phyloP scores from a whole-genome alignment of 2,113 vertebrate genomes.

The Boulengeromyrus knoepffleri region DNA sequence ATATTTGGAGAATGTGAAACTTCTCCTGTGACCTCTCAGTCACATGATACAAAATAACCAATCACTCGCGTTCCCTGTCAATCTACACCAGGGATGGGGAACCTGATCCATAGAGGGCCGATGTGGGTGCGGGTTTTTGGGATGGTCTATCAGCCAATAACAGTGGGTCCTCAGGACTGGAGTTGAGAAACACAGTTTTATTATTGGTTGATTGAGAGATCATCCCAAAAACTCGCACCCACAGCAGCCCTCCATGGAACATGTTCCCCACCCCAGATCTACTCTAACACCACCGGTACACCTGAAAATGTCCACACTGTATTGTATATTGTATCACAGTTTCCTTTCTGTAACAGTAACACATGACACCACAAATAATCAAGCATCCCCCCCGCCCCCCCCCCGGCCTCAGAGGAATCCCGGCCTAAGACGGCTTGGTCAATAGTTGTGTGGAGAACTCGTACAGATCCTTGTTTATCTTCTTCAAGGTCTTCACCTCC shows the following conservation, averaged over 20 bases:
- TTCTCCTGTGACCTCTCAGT: background rate
- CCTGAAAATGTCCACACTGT: background rate
- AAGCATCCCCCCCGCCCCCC: background rate
- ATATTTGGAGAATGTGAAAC: background rate
- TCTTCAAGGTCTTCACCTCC: conserved; percentile 81
- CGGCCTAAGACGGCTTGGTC: conserved; percentile 64
- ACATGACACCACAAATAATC: background rate
- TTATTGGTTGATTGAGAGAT: too few species aligned
- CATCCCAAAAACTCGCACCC: too few species aligned
- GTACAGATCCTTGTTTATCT: conserved; percentile 89
- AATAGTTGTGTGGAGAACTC: conserved; percentile 86
- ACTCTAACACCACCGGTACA: background rate
- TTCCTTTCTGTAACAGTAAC: background rate
- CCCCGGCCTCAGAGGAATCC: background rate
- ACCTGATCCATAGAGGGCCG: too few species aligned
- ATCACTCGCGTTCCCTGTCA: background rate
- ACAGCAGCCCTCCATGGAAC: too few species aligned
- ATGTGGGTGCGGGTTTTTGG: too few species aligned
- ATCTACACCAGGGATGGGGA: background rate
- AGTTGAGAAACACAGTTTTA: too few species aligned
- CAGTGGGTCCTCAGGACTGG: too few species aligned
- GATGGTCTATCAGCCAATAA: too few species aligned
- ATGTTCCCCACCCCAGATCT: background rate
- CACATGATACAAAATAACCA: background rate
- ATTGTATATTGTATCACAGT: background rate